These are phyloP conservation scores for Yponomeuta malinellus DNA, from an alignment of 2,888 invertebrate species.

Conservation along the genomic window DNA sequence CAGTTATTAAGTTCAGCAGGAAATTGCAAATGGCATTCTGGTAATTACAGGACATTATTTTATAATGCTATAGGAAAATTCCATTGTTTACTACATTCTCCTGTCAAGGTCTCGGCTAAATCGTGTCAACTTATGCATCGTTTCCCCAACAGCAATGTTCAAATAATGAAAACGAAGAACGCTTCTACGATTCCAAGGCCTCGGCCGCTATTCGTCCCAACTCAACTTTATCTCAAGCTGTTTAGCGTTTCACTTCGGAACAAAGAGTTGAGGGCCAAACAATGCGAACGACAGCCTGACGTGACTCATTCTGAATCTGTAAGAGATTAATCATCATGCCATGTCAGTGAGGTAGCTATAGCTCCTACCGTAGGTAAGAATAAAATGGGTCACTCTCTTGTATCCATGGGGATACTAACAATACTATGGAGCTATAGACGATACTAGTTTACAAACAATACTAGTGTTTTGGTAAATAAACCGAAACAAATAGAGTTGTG, in stretches of 20 bases:
- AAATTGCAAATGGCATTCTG: background rate
- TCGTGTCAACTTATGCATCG: background rate
- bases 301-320: background rate
- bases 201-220: background rate
- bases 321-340: background rate
- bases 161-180: background rate
- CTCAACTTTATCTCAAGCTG: background rate
- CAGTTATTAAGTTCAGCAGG: background rate
- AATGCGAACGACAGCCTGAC: background rate
- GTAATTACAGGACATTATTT: background rate
- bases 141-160: background rate
- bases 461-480: too few relatives aligned
- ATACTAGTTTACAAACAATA: too few relatives aligned
- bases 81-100: background rate
- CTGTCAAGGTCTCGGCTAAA: background rate
- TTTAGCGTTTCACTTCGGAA: background rate
- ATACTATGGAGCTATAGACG: too few relatives aligned
- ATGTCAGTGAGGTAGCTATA: too few relatives aligned
- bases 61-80: background rate
- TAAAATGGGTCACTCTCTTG: too few relatives aligned
- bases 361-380: too few relatives aligned
- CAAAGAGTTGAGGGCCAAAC: background rate
- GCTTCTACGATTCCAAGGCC: too few relatives aligned
- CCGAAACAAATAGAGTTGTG: too few relatives aligned
- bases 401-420: too few relatives aligned